A percentile compares a stretch with the other conserved stretches of the same genome.
Conservation (phyloP, 2,113 vertebrate species). For the Plecturocebus donacophilus region DNA sequence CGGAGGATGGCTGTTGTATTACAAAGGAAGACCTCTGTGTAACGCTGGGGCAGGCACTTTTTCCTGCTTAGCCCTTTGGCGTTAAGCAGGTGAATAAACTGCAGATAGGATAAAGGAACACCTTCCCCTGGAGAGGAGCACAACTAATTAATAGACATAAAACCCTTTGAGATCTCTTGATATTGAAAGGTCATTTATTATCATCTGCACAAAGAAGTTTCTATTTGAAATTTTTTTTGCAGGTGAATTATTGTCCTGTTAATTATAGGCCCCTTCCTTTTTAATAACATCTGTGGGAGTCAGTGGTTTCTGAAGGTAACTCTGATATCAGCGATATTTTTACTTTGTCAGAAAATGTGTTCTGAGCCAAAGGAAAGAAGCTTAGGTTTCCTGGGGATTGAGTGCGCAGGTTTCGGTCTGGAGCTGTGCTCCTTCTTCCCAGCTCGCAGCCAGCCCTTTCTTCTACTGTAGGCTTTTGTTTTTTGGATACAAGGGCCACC, state of each 20-base stretch:
- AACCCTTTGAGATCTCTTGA: conserved; percentile 68
- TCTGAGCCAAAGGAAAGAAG: not conserved
- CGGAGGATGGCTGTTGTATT: not conserved
- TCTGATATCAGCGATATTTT: conserved; percentile 56
- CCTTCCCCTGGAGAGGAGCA: conserved; percentile 18
- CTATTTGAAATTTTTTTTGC: conserved; percentile 54
- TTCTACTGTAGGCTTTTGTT: not conserved
- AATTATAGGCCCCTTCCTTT: conserved; percentile 66
- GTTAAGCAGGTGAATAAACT: not conserved
- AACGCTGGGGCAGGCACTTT: not conserved
- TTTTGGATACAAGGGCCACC: not conserved
- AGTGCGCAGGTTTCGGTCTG: not conserved
- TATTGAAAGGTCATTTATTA: conserved; percentile 64
- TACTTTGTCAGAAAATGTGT: conserved; percentile 37
- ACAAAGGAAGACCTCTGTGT: not conserved
- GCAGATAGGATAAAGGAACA: conserved; percentile 47
- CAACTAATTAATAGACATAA: conserved; percentile 66
- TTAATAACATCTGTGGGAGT: conserved; percentile 60
- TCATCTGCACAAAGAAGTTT: conserved; percentile 60
- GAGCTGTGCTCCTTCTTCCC: not conserved
- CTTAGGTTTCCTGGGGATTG: not conserved
- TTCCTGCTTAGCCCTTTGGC: not conserved
- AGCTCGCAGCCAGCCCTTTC: not conserved
- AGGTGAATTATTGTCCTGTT: conserved; percentile 45
- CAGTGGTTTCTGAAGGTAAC: conserved; percentile 60